Evolutionary conservation across 2,888 invertebrate genomes (phyloP), one percentile per base, ranked within the genome.

Genomic region (Coremacera marginata): DNA sequence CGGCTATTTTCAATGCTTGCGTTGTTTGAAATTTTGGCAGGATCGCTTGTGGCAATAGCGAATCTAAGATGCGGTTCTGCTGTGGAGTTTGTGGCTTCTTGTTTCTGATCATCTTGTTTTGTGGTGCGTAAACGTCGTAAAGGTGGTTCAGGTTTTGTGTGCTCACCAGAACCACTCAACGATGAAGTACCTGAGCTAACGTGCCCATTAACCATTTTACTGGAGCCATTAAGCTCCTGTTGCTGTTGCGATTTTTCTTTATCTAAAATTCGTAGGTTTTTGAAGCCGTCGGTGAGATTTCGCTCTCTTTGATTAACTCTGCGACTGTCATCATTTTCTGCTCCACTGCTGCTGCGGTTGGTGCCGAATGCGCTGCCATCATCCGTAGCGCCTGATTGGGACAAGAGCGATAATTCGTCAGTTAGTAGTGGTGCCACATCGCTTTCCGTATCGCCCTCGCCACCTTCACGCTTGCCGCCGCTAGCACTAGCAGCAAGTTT

Each of bases 211-310:
- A 75, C 14, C 34, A 74, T n/a, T 1, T 34, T 44, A 11, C 51
- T 49, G 25, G 49, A 34, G 75, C 62, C 44, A 60, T n/a, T 22
- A 71, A 65, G 51, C 14, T 77, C 70, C 83, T 84, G 22, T 84
- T 83, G 4, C 85, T 85, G 62, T 85, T 14, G 81, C 80, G 62
- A 82, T 81, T 22, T 81, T 81, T 60, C 75, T 65, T 82, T 81
- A 44, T 84, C 86, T 88, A 88, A 78, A 88, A 85, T 83, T 87
- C 87, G 88, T 86, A 87, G 75, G 80, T 84, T 83, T 80, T 80
- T 77, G 84, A 84, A 76, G 81, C 75, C 76, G 82, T 79, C 80
- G 78, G 83, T 75, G 83, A 83, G 76, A 76, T 80, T 65, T 76
- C 80, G 73, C 60, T 52, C 19, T 57, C 76, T 75, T 63, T 73